Base-by-base conservation (phyloP, 92 coral and sea anemone species). In the Epizoanthus scotinus region DNA sequence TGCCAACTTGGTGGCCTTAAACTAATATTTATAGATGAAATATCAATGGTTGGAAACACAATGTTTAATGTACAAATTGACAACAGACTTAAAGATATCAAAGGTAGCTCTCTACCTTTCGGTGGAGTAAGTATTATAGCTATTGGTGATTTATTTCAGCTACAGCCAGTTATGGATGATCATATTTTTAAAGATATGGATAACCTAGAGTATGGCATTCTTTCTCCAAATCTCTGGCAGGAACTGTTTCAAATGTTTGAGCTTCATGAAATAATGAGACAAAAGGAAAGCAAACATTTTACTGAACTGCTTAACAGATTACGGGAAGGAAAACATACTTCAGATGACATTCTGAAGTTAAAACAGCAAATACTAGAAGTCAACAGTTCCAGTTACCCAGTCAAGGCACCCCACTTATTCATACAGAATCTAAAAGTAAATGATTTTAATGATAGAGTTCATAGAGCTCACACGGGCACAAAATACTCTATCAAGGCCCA, bases 371-470 rank as follows among this genome's bases (percentile, higher is more conserved):
- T 44, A 22, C 78, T 67, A 68, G 36, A 31, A 31, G 4, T 1
- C 4, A 31, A 31, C 36, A 4, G 36, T 1, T 4, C 65, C 44
- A n/a, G 65, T n/a, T 72, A 84, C 60, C 82, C 91, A 20, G 73
- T 44, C 71, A 78, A 70, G 78, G 86, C 70, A 19, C 82, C 91
- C 15, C 88, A 84, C 62, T 40, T 88, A 55, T 87, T 87, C 65
- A 77, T 84, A 38, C 91, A 87, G 71, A 87, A 87, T 87, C 81
- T 73, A 55, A 87, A 88, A 63, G 91, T 88, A 63, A 88, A 84
- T 77, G 84, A 87, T 47, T 87, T 83, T 60, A 88, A 88, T 78
- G 88, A 79, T 26, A 88, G 83, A 79, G 88, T 70, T 24, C 88
- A 78, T 85, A 49, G 75, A 85, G 69, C 87, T 59, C 56, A 65